Base-by-base conservation (phyloP, 2,888 invertebrate species). In the Candidula unifasciata region DNA sequence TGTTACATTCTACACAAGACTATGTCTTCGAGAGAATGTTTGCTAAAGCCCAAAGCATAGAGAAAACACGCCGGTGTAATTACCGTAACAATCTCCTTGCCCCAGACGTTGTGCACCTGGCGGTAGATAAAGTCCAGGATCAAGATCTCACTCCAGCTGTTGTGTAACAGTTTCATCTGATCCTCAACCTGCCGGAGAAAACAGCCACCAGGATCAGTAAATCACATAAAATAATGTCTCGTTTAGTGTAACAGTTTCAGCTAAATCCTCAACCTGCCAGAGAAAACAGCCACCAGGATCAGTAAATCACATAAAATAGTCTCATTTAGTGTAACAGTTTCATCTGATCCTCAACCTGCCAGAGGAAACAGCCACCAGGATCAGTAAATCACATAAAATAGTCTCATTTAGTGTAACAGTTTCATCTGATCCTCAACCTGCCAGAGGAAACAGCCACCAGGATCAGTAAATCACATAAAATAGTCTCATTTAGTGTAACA, bases 351-450 rank as follows among this genome's bases (percentile, higher is more conserved):
- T 99, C 99, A 93, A 99, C 98, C 99, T 99, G 52, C 35, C 33
- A 3, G 35, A 8, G 18, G 3, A 52, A 52, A 2, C 16, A 44
- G 21, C 76, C 52, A 24, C 16, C 10, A 37, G 21, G 24, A n/a
- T 10, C 3, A 33, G 27, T 37, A 73, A 6, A n/a, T n/a, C n/a
- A n/a, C n/a, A n/a, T n/a, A n/a, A n/a, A n/a, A n/a, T n/a, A n/a
- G n/a, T n/a, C n/a, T n/a, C n/a, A n/a, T n/a, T n/a, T n/a, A n/a
- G 95, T 99, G 99, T 90, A 99, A 95, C 88, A 99, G 95, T 94
- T 98, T 98, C 98, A 99, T 99, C 95, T 99, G 99, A 95, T 99
- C 99, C 94, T 99, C 99, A 93, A 99, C 98, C 99, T 99, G 52
- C 35, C 33, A 3, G 35, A 8, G 18, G 3, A 52, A 52, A 2